Conservation (phyloP, 2,888 invertebrate genomes). For the Apeira syringaria region DNA sequence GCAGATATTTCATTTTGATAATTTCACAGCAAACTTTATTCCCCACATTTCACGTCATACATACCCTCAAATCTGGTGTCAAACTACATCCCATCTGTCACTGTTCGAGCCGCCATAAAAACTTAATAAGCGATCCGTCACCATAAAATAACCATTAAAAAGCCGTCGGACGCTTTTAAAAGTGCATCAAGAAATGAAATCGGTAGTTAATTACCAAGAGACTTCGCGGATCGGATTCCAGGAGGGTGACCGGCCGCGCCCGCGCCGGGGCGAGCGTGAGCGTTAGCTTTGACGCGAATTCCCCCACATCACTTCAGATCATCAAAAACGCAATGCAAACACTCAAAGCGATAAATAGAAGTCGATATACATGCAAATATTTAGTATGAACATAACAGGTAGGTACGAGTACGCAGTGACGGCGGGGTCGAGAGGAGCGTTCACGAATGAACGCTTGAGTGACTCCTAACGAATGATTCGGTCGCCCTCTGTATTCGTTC, state of each 20-base stretch:
- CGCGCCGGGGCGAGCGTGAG: constrained; percentile 33
- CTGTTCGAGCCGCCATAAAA: constrained; percentile 69
- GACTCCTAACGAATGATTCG: constrained; percentile 74
- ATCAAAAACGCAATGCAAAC: constrained; percentile 37
- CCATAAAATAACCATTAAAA: constrained; percentile 83
- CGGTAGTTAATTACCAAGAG: constrained; percentile 82
- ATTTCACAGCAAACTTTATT: constrained; percentile 14
- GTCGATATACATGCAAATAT: constrained; percentile 80
- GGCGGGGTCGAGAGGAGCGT: constrained; percentile 55
- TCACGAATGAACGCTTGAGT: constrained; percentile 75
- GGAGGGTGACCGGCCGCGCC: constrained; percentile 50
- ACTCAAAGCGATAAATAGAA: constrained; percentile 35
- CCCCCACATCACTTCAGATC: constrained; percentile 38
- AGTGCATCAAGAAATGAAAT: constrained; percentile 83
- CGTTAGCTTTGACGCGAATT: constrained; percentile 38
- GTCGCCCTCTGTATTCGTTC: constrained; percentile 47
- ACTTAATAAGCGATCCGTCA: constrained; percentile 83
- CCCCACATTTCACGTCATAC: constrained; percentile 28
- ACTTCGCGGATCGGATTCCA: constrained; percentile 73
- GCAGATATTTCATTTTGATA: background rate
- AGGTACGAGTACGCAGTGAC: constrained; percentile 51
- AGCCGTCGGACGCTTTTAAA: constrained; percentile 81
- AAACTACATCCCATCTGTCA: constrained; percentile 81
- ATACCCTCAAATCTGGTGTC: constrained; percentile 76
- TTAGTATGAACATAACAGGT: constrained; percentile 73